phyloP scores from a whole-genome alignment of 2,888 invertebrate genomes.

The Acleris sparsana region DNA sequence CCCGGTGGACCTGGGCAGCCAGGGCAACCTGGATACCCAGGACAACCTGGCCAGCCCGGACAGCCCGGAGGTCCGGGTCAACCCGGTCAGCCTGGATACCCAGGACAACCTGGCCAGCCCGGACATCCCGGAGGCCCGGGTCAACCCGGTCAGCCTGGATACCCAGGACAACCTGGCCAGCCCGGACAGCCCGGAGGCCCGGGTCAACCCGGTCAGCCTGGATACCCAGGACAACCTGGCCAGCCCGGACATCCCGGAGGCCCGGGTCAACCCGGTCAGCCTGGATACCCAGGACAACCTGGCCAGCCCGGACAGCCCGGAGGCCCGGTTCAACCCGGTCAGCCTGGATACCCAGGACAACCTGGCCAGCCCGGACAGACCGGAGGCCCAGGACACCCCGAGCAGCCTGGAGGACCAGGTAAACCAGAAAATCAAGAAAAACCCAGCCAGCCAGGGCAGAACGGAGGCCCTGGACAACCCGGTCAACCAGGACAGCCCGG shows the following conservation, averaged over 20 bases:
- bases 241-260: slow-evolving; percentile 39
- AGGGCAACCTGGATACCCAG: slow-evolving; percentile 37
- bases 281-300: not conserved
- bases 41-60: slow-evolving; percentile 40
- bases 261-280: slow-evolving; percentile 14
- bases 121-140: slow-evolving; percentile 44
- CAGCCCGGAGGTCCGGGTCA: slow-evolving; percentile 41
- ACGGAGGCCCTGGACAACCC: slow-evolving; percentile 54
- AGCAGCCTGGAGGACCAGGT: slow-evolving; percentile 39
- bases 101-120: slow-evolving; percentile 66
- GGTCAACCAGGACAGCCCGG: slow-evolving; percentile 53
- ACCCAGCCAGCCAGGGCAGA: slow-evolving; percentile 53
- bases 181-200: slow-evolving; percentile 31
- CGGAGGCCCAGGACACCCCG: too few species aligned
- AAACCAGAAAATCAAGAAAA: slow-evolving; percentile 44
- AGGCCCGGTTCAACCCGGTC: slow-evolving; percentile 37
- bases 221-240: not conserved
- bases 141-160: slow-evolving; percentile 39
- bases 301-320: slow-evolving; percentile 43
- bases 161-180: slow-evolving; percentile 10
- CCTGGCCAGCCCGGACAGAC: slow-evolving; percentile 46
- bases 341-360: slow-evolving; percentile 43
- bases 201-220: slow-evolving; percentile 5
- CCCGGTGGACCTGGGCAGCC: slow-evolving; percentile 38
- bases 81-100: slow-evolving; percentile 45